Percentiles rank a stretch among this genome's conserved stretches.
These are phyloP conservation scores for Endomychus coccineus DNA, from an alignment of 2,888 invertebrate genomes.

Conservation along the genomic window DNA sequence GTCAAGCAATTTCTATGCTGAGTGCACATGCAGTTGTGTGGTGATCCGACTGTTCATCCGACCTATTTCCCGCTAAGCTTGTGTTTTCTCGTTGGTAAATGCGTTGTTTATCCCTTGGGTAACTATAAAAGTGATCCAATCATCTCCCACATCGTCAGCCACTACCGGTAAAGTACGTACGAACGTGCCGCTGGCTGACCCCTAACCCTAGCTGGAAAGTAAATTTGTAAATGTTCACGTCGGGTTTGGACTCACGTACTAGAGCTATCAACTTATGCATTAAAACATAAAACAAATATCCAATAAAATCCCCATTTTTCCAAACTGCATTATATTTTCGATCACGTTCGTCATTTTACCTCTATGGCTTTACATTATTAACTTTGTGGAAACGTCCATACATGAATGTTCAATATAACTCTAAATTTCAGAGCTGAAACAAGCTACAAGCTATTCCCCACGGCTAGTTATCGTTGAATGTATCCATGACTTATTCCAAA, in stretches of 20 bases:
- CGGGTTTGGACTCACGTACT: slow-evolving; percentile 27
- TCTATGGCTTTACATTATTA: slow-evolving; percentile 9
- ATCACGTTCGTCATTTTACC: slow-evolving; percentile 12
- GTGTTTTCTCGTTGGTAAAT: slow-evolving; percentile 37
- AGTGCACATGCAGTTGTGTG: slow-evolving; percentile 28
- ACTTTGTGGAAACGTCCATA: too few species aligned
- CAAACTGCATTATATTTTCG: slow-evolving; percentile 12
- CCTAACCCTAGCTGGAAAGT: too few species aligned
- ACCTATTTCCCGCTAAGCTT: slow-evolving; percentile 26
- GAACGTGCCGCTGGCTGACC: slow-evolving; percentile 22
- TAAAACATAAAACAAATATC: slow-evolving; percentile 26
- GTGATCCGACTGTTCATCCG: slow-evolving; percentile 19
- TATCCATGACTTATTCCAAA: too few species aligned
- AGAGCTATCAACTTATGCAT: slow-evolving; percentile 28
- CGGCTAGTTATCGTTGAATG: too few species aligned
- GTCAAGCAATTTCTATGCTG: slow-evolving; percentile 27
- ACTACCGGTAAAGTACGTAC: too few species aligned
- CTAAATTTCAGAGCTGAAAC: too few species aligned
- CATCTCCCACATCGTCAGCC: slow-evolving; percentile 41
- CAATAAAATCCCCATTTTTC: slow-evolving; percentile 14
- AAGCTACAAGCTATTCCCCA: too few species aligned
- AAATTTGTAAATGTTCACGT: slow-evolving; percentile 34
- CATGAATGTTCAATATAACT: too few species aligned
- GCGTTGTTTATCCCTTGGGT: slow-evolving; percentile 45
- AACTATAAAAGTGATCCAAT: slow-evolving; percentile 50